A percentile compares a stretch with the other conserved stretches of the same genome.
Evolutionary conservation across 2,797 vertebrate genomes (phyloP).

Genomic region (Lophius americanus): DNA sequence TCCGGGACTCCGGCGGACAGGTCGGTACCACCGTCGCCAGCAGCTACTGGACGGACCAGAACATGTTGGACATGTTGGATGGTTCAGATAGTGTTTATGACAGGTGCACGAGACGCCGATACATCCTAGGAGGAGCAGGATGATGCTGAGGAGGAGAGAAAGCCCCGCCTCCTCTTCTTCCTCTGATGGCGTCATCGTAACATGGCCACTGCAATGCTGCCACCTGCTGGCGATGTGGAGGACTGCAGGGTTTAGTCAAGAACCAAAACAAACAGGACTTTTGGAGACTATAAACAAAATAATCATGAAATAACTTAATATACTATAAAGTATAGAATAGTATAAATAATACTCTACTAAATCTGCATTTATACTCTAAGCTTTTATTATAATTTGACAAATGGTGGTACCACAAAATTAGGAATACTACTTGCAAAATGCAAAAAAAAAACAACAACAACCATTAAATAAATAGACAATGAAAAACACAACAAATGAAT

Average conservation of each 20-base stretch:
- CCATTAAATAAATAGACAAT: no score
- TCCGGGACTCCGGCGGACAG: neutral
- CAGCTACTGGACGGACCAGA: constrained; percentile 16
- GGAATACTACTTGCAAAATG: no score
- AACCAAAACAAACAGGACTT: no score
- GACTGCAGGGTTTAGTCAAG: neutral
- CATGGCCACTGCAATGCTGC: constrained; percentile 42
- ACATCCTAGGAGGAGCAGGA: constrained; percentile 54
- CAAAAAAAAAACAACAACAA: no score
- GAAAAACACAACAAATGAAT: no score
- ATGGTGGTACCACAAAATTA: no score
- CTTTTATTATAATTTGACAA: no score
- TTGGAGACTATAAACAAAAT: no score
- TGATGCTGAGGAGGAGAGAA: constrained; percentile 57
- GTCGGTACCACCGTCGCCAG: constrained; percentile 7
- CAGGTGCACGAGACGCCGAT: constrained; percentile 70
- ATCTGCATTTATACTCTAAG: no score
- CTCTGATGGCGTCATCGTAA: constrained; percentile 1
- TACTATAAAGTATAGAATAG: no score
- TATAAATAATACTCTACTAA: no score
- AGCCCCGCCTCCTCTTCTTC: constrained; percentile 62
- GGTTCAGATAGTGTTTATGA: constrained; percentile 24
- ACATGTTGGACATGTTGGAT: constrained; percentile 35
- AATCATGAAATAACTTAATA: no score
- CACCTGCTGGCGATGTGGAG: constrained; percentile 57